A percentile compares a stretch with the other conserved stretches of the same genome.
Conservation (phyloP, 2,113 vertebrate genomes). For the Periophthalmus modestus region DNA sequence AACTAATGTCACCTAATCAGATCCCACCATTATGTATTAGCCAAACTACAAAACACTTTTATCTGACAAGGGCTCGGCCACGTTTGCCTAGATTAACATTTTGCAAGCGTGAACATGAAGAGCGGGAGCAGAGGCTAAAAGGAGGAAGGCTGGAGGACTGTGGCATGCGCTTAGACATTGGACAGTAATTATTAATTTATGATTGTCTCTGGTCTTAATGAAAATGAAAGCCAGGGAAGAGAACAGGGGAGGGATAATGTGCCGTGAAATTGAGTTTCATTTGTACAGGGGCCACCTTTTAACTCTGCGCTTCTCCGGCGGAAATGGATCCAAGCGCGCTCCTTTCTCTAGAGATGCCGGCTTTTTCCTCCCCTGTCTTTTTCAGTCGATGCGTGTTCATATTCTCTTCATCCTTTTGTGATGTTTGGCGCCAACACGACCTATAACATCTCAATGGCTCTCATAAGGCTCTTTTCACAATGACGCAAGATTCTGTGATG, state of each 20-base stretch:
- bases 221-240: slow-evolving; percentile 99
- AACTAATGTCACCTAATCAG: slow-evolving; percentile 97
- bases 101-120: slow-evolving; percentile 95
- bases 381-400: slow-evolving; percentile 56
- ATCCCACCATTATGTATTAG: slow-evolving; percentile 98
- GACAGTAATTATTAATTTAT: slow-evolving; percentile 99
- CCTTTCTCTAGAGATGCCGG: slow-evolving; percentile 41
- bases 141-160: slow-evolving; percentile 82
- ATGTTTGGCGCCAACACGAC: slow-evolving; percentile 62
- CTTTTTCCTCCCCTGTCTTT: slow-evolving; percentile 43
- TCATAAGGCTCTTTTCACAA: slow-evolving; percentile 59
- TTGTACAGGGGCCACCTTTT: slow-evolving; percentile 94
- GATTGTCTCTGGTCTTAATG: slow-evolving; percentile 99
- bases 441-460: slow-evolving; percentile 70
- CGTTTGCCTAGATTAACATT: slow-evolving; percentile 99
- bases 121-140: slow-evolving; percentile 82
- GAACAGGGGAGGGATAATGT: slow-evolving; percentile 99
- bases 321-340: slow-evolving; percentile 78
- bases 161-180: slow-evolving; percentile 97
- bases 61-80: slow-evolving; percentile 91
- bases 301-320: slow-evolving; percentile 81
- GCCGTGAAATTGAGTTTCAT: slow-evolving; percentile 99
- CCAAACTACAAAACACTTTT: slow-evolving; percentile 92
- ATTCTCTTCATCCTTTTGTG: slow-evolving; percentile 65
- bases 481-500: slow-evolving; percentile 61